Evolutionary conservation across 2,113 vertebrate species (phyloP).

Genomic region (Ophiodon elongatus): DNA sequence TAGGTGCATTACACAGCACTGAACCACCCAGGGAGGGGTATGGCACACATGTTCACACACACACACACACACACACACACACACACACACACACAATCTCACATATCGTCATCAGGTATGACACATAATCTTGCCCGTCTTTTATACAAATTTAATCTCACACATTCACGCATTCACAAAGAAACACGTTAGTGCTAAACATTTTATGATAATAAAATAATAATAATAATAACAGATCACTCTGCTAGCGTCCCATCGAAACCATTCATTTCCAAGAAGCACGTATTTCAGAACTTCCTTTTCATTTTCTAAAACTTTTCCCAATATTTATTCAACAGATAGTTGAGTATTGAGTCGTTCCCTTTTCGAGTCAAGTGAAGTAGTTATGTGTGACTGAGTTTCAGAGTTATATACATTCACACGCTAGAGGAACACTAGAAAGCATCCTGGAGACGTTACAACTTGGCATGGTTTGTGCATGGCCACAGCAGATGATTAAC

Average conservation of each 20-base stretch:
- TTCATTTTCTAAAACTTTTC: neutral
- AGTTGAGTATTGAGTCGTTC: neutral
- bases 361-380: neutral
- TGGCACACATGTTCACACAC: neutral
- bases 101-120: constrained; percentile 6
- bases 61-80: constrained; percentile 17
- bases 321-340: neutral
- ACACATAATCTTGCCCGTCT: neutral
- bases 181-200: neutral
- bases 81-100: neutral
- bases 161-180: constrained; percentile 7
- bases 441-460: neutral
- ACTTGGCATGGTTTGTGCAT: neutral
- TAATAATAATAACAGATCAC: too few species aligned
- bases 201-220: too few species aligned
- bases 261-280: neutral
- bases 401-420: neutral
- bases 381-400: neutral
- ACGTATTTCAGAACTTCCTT: neutral
- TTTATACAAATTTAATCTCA: neutral
- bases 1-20: constrained; percentile 46
- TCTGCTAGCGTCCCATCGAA: neutral
- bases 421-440: neutral
- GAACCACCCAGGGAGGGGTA: constrained; percentile 7
- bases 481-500: too few species aligned